These are phyloP conservation scores for Dasypus novemcinctus DNA, from an alignment of 2,113 vertebrate species.

Conservation along the genomic window DNA sequence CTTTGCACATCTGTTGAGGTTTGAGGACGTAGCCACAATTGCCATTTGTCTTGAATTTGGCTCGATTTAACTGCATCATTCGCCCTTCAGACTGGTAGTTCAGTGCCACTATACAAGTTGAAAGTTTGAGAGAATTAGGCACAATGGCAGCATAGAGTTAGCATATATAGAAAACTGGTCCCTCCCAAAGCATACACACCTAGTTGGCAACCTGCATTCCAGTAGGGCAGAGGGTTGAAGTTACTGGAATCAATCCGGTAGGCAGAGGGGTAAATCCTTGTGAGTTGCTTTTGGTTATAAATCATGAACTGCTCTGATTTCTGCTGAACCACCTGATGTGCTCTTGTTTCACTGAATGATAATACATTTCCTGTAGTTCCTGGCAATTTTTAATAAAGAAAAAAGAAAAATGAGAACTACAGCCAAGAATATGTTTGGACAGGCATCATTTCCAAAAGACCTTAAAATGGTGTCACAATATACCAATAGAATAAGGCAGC, in stretches of 20 bases:
- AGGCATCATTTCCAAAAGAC: neutral
- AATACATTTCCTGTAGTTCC: conserved; percentile 93
- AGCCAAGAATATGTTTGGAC: neutral
- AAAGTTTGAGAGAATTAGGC: conserved; percentile 24
- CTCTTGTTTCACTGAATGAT: conserved; percentile 95
- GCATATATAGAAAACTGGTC: rapidly evolving
- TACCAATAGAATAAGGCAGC: neutral
- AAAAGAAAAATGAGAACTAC: neutral
- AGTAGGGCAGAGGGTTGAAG: conserved; percentile 97
- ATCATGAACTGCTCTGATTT: conserved; percentile 92
- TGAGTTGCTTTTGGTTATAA: conserved; percentile 97
- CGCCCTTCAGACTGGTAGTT: conserved; percentile 98
- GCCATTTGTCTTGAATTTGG: conserved; percentile 96
- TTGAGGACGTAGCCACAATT: conserved; percentile 96
- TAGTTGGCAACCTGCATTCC: conserved; percentile 96
- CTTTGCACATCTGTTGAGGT: conserved; percentile 97
- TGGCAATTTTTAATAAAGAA: conserved; percentile 70
- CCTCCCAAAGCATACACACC: conserved; percentile 83
- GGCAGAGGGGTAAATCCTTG: conserved; percentile 96
- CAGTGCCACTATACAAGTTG: conserved; percentile 89
- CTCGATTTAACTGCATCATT: conserved; percentile 97
- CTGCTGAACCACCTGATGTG: conserved; percentile 95
- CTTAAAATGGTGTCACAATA: neutral
- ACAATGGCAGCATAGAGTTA: neutral
- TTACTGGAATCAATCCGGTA: conserved; percentile 99